Evolutionary conservation across 2,888 invertebrate species (phyloP), one percentile per base, ranked within the genome.

Genomic region (Microchrysa polita): DNA sequence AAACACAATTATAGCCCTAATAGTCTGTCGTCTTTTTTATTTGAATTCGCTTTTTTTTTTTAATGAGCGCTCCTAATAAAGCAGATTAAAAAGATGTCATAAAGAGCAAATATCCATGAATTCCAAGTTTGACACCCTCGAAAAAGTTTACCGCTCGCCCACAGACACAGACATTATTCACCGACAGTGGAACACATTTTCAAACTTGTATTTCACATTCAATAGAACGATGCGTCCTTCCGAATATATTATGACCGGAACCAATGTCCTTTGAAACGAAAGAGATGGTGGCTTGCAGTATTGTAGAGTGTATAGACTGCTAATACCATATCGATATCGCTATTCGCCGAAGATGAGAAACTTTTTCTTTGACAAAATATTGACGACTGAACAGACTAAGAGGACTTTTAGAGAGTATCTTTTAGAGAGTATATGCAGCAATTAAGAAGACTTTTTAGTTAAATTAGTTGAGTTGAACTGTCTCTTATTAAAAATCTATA

Each of bases 51-150:
- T n/a, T n/a, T n/a, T 74, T 74, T 74, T 74, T 75, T 75, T 75
- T 75, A 75, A 75, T 75, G 75, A 75, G 75, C 61, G 61, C 73
- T 75, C 75, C 74, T 75, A 75, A 75, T 75, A 75, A 75, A 75
- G 72, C 75, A 75, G 75, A 75, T 75, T 75, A 75, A 75, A 75
- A 74, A 74, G 73, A 73, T 73, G 74, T 69, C 75, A 75, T 75
- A 74, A 74, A 74, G 73, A 75, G 73, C 75, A 75, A 75, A 74
- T 57, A 75, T 75, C 73, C 72, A 67, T 60, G 67, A 74, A 73
- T 65, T n/a, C n/a, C n/a, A 65, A 52, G 53, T 44, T 61, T n/a
- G 60, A 14, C 14, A 34, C 34, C 52, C 12, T 59, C 18, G 7
- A 23, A 44, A 16, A 18, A n/a, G 34, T 57, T 34, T 59, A 42